Evolutionary conservation across 2,888 invertebrate genomes (phyloP).

Genomic region (Isotomurus palustris): DNA sequence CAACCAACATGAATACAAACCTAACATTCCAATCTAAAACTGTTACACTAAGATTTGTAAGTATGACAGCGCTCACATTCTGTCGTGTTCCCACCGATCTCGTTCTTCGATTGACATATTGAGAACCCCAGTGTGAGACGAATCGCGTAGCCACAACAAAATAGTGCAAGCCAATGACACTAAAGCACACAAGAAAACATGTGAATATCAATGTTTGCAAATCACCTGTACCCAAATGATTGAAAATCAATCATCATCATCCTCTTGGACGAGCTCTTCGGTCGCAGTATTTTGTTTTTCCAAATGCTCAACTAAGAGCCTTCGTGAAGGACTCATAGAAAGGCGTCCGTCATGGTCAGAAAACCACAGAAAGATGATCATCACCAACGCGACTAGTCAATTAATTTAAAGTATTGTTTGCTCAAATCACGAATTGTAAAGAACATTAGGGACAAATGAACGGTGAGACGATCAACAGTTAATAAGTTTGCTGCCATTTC

Average conservation of each 20-base stretch:
- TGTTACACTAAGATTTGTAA: too few relatives aligned
- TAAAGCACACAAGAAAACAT: slow-evolving; percentile 49
- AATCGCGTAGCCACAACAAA: slow-evolving; percentile 68
- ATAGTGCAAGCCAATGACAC: slow-evolving; percentile 71
- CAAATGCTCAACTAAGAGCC: slow-evolving; percentile 34
- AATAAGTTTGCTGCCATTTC: too few relatives aligned
- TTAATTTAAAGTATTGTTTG: neutral
- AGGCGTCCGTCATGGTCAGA: slow-evolving; percentile 36
- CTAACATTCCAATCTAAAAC: too few relatives aligned
- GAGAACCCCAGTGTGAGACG: slow-evolving; percentile 62
- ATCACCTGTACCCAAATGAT: slow-evolving; percentile 16
- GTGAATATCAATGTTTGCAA: slow-evolving; percentile 28
- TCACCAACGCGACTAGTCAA: slow-evolving; percentile 38
- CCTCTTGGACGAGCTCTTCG: slow-evolving; percentile 21
- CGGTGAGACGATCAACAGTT: too few relatives aligned
- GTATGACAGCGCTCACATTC: slow-evolving; percentile 48
- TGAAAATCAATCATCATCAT: slow-evolving; percentile 15
- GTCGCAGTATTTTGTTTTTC: slow-evolving; percentile 23
- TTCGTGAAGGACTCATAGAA: slow-evolving; percentile 37
- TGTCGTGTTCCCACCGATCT: slow-evolving; percentile 51
- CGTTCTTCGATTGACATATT: slow-evolving; percentile 67
- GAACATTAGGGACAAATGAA: too few relatives aligned
- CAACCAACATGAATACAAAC: too few relatives aligned
- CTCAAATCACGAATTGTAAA: too few relatives aligned
- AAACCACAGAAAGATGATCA: slow-evolving; percentile 42